Percentiles rank a stretch among this genome's conserved stretches.
These are phyloP conservation scores for Drosophila anomelani DNA, from an alignment of 2,888 invertebrate genomes.

Conservation along the genomic window DNA sequence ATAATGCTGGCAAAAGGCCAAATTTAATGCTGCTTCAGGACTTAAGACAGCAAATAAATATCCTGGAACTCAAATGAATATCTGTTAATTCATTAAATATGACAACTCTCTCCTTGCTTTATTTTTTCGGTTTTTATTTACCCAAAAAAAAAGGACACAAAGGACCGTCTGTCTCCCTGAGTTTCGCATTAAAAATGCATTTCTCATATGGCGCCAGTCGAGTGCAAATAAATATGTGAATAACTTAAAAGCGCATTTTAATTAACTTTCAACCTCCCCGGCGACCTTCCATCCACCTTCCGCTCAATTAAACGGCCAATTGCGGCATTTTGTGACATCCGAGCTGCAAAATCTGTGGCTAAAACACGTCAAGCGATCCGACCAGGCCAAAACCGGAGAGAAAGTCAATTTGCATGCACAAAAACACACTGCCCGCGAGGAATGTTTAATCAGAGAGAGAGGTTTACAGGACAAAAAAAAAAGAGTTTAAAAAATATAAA, in stretches of 20 bases:
- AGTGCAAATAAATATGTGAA: slow-evolving; percentile 70
- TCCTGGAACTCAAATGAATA: background rate
- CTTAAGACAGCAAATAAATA: background rate
- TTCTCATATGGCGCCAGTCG: slow-evolving; percentile 58
- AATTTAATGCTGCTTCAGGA: background rate
- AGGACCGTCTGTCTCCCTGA: background rate
- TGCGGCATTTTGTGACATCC: slow-evolving; percentile 35
- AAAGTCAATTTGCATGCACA: slow-evolving; percentile 18
- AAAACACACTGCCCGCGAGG: slow-evolving; percentile 3
- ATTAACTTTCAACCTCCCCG: slow-evolving; percentile 58
- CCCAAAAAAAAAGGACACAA: background rate
- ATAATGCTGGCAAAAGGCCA: background rate
- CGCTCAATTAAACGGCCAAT: slow-evolving; percentile 46
- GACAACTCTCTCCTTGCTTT: background rate
- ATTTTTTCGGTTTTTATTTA: background rate
- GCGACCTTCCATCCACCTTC: slow-evolving; percentile 28
- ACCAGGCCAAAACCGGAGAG: background rate
- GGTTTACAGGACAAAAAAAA: slow-evolving; percentile 1
- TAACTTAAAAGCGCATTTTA: slow-evolving; percentile 72
- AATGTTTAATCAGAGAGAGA: slow-evolving; percentile 4
- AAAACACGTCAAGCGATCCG: slow-evolving; percentile 19
- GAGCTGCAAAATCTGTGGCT: slow-evolving; percentile 52
- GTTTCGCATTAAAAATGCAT: slow-evolving; percentile 66
- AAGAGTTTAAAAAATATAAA: background rate
- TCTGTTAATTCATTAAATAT: background rate